Percentiles rank a stretch among this genome's conserved stretches.
These are phyloP conservation scores for Oryzias javanicus DNA, from an alignment of 2,113 vertebrate species.

Conservation along the genomic window DNA sequence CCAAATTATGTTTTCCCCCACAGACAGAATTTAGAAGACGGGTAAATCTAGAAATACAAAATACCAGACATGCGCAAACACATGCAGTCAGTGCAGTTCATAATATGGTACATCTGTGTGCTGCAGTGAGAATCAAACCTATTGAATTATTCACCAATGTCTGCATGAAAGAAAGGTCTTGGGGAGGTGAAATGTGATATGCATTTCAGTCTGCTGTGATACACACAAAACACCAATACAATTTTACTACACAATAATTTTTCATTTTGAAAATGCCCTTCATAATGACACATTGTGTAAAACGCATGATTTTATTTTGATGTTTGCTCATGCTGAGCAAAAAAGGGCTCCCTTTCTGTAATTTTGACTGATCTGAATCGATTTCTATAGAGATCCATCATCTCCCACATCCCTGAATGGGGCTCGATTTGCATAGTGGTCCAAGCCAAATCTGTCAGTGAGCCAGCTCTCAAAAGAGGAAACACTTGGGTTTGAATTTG, in stretches of 20 bases:
- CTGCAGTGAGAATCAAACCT: slow-evolving; percentile 14
- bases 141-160: slow-evolving; percentile 42
- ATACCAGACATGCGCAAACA: background rate
- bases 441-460: slow-evolving; percentile 36
- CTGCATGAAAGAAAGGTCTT: background rate
- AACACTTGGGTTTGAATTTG: slow-evolving; percentile 54
- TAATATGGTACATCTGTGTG: background rate
- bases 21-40: background rate
- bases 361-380: slow-evolving; percentile 14
- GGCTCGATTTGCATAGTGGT: slow-evolving; percentile 51
- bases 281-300: background rate
- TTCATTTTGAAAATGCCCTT: slow-evolving; percentile 4
- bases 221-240: slow-evolving; percentile 7
- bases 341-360: slow-evolving; percentile 2
- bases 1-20: slow-evolving; percentile 3
- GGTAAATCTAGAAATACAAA: slow-evolving; percentile 1
- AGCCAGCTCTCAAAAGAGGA: slow-evolving; percentile 50
- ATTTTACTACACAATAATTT: background rate
- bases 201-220: slow-evolving; percentile 6
- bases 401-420: slow-evolving; percentile 38
- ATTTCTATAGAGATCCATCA: slow-evolving; percentile 47
- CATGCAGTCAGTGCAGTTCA: background rate
- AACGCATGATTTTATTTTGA: background rate
- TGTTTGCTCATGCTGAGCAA: background rate
- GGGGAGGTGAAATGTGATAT: slow-evolving; percentile 11